Evolutionary conservation across 2,113 vertebrate species (phyloP).

Genomic region (Alexandromys fortis): DNA sequence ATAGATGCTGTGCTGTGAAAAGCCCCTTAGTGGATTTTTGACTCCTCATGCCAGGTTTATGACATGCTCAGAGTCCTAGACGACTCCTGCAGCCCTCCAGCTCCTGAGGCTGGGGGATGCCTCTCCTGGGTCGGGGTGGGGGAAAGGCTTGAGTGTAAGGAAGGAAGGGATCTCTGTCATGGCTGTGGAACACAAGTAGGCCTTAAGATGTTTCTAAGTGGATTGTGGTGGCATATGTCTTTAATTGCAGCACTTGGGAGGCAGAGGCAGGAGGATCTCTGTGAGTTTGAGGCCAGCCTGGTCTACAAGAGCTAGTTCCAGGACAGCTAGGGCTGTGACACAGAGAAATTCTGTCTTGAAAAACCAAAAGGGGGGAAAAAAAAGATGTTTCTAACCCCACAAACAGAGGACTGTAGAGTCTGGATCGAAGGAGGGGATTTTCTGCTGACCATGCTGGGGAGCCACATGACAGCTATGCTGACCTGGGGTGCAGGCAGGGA

Average conservation of each 20-base stretch:
- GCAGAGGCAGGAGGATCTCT: not conserved
- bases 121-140: not conserved
- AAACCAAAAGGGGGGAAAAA: not conserved
- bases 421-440: not conserved
- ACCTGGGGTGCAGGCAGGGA: not conserved
- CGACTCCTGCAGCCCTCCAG: not conserved
- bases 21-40: not conserved
- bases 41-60: not conserved
- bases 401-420: not conserved
- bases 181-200: not conserved
- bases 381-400: not conserved
- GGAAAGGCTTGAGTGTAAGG: not conserved
- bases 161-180: not conserved
- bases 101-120: not conserved
- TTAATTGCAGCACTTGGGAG: not conserved
- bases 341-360: not conserved
- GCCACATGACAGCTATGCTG: not conserved
- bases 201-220: not conserved
- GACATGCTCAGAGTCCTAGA: not conserved
- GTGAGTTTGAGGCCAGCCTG: not conserved
- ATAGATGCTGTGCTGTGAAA: rapidly evolving
- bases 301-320: not conserved
- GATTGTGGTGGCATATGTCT: not conserved
- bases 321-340: not conserved
- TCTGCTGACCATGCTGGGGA: not conserved